These are phyloP conservation scores for Dryococelus australis DNA, from an alignment of 2,888 invertebrate species.

Conservation along the genomic window DNA sequence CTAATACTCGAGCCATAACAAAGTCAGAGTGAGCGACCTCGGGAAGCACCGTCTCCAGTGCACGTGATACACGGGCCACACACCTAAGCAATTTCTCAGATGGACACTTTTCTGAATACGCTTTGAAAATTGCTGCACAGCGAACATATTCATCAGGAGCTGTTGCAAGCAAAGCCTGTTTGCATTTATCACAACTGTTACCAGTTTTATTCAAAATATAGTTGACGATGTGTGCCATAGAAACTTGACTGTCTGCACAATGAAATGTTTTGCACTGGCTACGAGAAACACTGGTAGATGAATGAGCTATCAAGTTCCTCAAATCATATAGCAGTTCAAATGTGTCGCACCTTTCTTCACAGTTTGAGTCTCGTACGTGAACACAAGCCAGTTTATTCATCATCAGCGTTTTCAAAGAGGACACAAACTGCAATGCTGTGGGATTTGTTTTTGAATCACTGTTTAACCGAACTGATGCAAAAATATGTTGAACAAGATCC, in stretches of 20 bases:
- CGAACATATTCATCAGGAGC: neutral
- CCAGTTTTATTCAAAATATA: neutral
- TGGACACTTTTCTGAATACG: neutral
- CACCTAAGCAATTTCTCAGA: neutral
- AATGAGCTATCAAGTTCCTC: neutral
- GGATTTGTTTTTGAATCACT: neutral
- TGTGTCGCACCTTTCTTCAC: neutral
- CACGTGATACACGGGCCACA: neutral
- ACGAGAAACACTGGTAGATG: neutral
- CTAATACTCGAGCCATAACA: neutral
- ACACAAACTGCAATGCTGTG: neutral
- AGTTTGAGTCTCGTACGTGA: neutral
- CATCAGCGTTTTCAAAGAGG: neutral
- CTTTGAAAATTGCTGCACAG: neutral
- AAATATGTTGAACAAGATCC: neutral
- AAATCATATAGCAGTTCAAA: neutral
- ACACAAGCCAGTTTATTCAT: neutral
- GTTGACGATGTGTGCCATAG: neutral
- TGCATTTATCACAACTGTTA: neutral
- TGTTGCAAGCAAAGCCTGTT: neutral
- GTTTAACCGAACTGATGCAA: neutral
- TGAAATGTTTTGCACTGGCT: neutral
- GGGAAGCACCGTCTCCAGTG: neutral
- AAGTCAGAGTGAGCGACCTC: neutral
- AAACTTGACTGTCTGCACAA: neutral